These are phyloP conservation scores for Pachydiplax longipennis DNA, from an alignment of 2,888 invertebrate genomes.

Conservation along the genomic window DNA sequence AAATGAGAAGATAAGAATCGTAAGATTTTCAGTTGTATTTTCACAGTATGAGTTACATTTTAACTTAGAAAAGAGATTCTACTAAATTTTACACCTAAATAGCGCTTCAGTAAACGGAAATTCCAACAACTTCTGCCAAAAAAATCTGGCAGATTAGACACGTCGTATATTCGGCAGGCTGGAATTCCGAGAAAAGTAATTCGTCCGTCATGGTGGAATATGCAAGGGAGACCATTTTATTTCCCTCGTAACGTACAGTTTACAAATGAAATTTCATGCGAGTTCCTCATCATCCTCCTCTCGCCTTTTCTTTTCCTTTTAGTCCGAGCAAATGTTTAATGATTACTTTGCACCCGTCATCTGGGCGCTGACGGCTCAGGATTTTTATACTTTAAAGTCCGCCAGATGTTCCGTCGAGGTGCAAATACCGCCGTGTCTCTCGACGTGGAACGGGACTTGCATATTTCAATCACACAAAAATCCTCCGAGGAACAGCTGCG, in stretches of 20 bases:
- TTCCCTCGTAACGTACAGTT: not conserved
- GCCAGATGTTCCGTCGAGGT: slow-evolving; percentile 6
- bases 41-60: too few relatives aligned
- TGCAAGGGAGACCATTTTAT: not conserved
- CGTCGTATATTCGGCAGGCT: too few relatives aligned
- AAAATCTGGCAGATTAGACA: too few relatives aligned
- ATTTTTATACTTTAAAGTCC: slow-evolving; percentile 14
- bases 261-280: not conserved
- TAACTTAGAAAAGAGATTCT: too few relatives aligned
- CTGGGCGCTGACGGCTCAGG: not conserved
- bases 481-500: slow-evolving; percentile 15
- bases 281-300: slow-evolving; percentile 12
- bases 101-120: too few relatives aligned
- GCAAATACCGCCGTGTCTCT: not conserved
- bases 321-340: slow-evolving; percentile 30
- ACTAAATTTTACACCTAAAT: too few relatives aligned
- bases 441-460: slow-evolving; percentile 20
- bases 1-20: too few relatives aligned
- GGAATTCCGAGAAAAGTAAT: not conserved
- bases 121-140: too few relatives aligned
- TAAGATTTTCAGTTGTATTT: too few relatives aligned
- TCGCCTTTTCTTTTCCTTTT: not conserved
- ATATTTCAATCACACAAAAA: slow-evolving; percentile 29
- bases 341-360: slow-evolving; percentile 42
- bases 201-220: not conserved